Conservation (phyloP, 2,113 vertebrate species). For the Turnix velox region DNA sequence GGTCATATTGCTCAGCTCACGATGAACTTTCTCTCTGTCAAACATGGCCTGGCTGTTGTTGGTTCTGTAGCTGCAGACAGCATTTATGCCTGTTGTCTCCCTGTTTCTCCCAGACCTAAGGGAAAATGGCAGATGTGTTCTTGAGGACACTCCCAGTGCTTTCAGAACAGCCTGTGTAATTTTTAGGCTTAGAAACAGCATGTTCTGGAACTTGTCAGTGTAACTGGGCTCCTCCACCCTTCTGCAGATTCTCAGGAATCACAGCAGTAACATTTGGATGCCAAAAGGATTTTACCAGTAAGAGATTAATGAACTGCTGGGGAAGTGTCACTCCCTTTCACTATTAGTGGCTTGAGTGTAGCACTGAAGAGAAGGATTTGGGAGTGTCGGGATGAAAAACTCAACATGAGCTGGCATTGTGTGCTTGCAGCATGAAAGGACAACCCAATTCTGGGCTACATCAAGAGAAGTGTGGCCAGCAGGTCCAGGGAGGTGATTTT, state of each 20-base stretch:
- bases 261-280: background rate
- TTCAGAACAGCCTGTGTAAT: background rate
- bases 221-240: background rate
- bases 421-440: too few relatives aligned
- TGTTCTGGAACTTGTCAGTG: background rate
- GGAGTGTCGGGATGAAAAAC: too few relatives aligned
- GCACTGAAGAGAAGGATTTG: too few relatives aligned
- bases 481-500: too few relatives aligned
- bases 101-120: background rate
- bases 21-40: conserved; percentile 29
- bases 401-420: too few relatives aligned
- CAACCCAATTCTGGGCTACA: too few relatives aligned
- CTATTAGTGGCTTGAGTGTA: too few relatives aligned
- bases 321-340: background rate
- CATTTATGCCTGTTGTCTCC: background rate
- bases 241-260: background rate
- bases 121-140: rapidly evolving
- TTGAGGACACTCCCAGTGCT: background rate
- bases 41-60: background rate
- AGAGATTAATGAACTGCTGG: background rate
- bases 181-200: background rate
- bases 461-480: too few relatives aligned
- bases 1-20: conserved; percentile 41
- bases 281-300: background rate
- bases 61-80: conserved; percentile 43